Evolutionary conservation across 1,140 invertebrate species (phyloP), one percentile per base, ranked within the genome.

Genomic region (Leptinotarsa undecemlineata): DNA sequence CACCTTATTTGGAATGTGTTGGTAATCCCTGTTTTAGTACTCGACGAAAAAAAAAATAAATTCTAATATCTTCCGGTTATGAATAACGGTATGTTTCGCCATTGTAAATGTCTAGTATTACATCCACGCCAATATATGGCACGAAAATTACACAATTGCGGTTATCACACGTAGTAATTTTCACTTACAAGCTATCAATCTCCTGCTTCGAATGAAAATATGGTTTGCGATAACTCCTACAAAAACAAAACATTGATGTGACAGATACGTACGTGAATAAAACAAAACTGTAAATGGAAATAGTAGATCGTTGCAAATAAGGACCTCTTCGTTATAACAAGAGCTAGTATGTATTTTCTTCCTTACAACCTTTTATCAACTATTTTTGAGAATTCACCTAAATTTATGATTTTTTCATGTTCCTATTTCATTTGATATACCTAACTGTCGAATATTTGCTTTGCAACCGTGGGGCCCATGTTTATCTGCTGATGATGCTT

Each of bases 1-100:
- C 19, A 42, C 68, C 68, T 69, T 69, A 69, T 69, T 14, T 48
- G 68, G 68, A 69, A 68, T 68, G 67, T n/a, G 21, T 42, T 17
- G 33, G 42, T 69, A 69, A 69, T 69, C 68, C 33, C 63, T 21
- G 51, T 57, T 57, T 57, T 57, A 57, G 51, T 57, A 57, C 51
- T 19, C n/a, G 26, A 23, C 14, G 60, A n/a, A 20, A 20, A 61
- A 23, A 64, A 64, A 64, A 64, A 33, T 64, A 4, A 15, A 33
- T 17, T 64, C 63, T 23, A 33, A 64, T 64, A 64, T 64, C 63
- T 64, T 64, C 63, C 63, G 63, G n/a, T 64, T 33, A 64, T 64
- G 20, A 19, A 21, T 64, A 64, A 64, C 63, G 63, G 63, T 64
- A 33, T 64, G 20, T 64, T 20, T 21, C 26, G 17, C 19, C 20